Evolutionary conservation across 2,797 vertebrate species (phyloP).

Genomic region (Argyrosomus regius): DNA sequence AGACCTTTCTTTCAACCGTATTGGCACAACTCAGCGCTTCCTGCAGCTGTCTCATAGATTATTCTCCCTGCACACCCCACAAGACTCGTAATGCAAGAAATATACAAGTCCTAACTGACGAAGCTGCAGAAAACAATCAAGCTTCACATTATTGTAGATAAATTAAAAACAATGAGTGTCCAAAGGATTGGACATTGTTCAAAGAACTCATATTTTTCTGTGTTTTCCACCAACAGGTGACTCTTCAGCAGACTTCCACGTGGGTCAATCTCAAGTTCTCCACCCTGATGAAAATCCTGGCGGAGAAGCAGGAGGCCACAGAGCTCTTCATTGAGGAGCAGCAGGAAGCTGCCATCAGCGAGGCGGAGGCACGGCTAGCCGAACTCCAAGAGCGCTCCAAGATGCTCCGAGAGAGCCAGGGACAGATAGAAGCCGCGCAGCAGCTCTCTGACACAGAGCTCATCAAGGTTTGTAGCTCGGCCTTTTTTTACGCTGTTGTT

Average conservation of each 20-base stretch:
- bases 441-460: constrained; percentile 78
- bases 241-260: constrained; percentile 82
- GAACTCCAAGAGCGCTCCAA: constrained; percentile 70
- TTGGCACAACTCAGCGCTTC: not conserved
- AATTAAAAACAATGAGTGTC: not conserved
- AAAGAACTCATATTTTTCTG: no score
- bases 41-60: not conserved
- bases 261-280: constrained; percentile 83
- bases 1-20: not conserved
- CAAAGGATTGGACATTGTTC: not conserved
- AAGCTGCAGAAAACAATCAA: not conserved
- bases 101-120: not conserved
- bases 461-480: constrained; percentile 77
- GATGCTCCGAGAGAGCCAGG: constrained; percentile 74
- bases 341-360: constrained; percentile 56
- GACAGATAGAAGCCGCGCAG: constrained; percentile 72
- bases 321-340: constrained; percentile 78
- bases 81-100: not conserved
- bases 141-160: not conserved
- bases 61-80: no score
- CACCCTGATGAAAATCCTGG: constrained; percentile 78
- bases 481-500: not conserved
- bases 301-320: constrained; percentile 81
- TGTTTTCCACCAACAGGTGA: constrained; percentile 72
- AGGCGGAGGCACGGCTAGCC: constrained; percentile 72